Conservation (phyloP, 2,888 invertebrate species). For the Liodrosophila aerea region DNA sequence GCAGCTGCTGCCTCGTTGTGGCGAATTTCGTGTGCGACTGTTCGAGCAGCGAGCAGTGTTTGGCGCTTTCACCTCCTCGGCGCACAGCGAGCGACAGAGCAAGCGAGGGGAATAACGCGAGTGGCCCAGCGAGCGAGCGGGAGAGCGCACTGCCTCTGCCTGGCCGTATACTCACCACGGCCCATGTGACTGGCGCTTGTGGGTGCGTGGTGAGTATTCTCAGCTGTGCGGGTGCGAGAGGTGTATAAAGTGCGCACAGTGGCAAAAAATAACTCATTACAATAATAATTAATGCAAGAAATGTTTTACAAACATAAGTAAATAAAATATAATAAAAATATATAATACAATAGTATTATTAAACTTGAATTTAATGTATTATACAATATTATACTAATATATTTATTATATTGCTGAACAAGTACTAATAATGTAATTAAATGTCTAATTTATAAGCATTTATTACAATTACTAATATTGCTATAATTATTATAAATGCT, state of each 20-base stretch:
- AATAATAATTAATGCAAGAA: neutral
- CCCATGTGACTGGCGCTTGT: conserved; percentile 70
- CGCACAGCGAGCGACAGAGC: conserved; percentile 6
- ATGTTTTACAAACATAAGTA: too few relatives aligned
- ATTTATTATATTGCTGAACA: too few relatives aligned
- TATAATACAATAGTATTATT: too few relatives aligned
- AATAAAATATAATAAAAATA: too few relatives aligned
- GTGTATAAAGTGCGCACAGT: conserved; percentile 48
- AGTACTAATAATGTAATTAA: too few relatives aligned
- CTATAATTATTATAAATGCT: too few relatives aligned
- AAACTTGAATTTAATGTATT: too few relatives aligned
- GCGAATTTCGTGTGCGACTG: conserved; percentile 69
- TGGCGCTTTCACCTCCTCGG: conserved; percentile 44
- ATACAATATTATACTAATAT: too few relatives aligned
- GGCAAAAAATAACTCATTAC: conserved; percentile 22
- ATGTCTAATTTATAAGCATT: too few relatives aligned
- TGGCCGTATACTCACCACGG: conserved; percentile 60
- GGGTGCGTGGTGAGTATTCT: conserved; percentile 64
- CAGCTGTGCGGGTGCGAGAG: conserved; percentile 66
- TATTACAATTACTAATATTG: too few relatives aligned
- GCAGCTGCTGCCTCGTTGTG: conserved; percentile 65
- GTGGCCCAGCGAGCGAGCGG: conserved; percentile 11
- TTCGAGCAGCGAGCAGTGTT: conserved; percentile 42
- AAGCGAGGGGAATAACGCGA: neutral
- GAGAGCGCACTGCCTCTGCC: conserved; percentile 14